Conservation (phyloP, 2,888 invertebrate genomes). For the Melanargia galathea region DNA sequence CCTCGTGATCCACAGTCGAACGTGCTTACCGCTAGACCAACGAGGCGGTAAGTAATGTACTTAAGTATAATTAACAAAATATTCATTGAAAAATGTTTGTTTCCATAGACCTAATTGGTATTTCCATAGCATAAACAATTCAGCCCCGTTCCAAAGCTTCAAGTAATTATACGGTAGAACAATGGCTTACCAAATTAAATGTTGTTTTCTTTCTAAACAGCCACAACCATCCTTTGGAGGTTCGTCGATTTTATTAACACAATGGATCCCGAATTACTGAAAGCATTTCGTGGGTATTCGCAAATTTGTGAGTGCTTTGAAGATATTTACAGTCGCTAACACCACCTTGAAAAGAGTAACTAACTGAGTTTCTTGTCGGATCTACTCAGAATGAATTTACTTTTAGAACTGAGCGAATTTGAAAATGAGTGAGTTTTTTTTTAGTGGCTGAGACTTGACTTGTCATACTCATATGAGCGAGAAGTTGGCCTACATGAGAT, state of each 20-base stretch:
- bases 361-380: too few relatives aligned
- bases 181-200: slow-evolving; percentile 30
- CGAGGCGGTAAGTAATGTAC: too few relatives aligned
- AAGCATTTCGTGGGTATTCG: not conserved
- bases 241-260: slow-evolving; percentile 28
- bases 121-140: slow-evolving; percentile 4
- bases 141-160: not conserved
- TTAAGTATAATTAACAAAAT: too few relatives aligned
- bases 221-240: slow-evolving; percentile 26
- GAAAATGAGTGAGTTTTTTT: too few relatives aligned
- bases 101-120: not conserved
- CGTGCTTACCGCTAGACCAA: too few relatives aligned
- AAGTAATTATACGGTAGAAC: slow-evolving; percentile 27
- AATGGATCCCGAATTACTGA: slow-evolving; percentile 25
- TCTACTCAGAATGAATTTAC: too few relatives aligned
- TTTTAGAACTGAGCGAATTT: too few relatives aligned
- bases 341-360: not conserved
- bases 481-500: too few relatives aligned
- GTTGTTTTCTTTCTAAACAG: slow-evolving; percentile 32
- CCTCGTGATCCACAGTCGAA: too few relatives aligned
- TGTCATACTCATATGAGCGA: too few relatives aligned
- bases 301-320: not conserved
- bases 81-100: too few relatives aligned
- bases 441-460: too few relatives aligned
- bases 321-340: not conserved